Evolutionary conservation across 2,888 invertebrate genomes (phyloP).

Genomic region (Theretra japonica): DNA sequence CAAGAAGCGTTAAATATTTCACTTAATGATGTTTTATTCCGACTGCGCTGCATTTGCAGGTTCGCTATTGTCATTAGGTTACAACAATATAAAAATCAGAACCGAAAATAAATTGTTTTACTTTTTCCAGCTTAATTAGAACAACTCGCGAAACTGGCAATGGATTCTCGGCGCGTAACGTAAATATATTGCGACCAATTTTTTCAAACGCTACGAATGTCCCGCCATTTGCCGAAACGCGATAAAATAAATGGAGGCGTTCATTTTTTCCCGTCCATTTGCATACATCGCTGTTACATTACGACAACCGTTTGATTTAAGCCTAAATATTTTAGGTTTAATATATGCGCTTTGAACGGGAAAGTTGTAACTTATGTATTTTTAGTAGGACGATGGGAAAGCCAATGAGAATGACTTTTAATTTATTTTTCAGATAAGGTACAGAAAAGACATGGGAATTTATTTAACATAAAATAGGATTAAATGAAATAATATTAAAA

Average conservation of each 20-base stretch:
- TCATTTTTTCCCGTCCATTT: constrained; percentile 28
- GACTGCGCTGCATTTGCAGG: neutral
- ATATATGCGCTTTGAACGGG: neutral
- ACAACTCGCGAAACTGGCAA: neutral
- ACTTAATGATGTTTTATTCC: no score
- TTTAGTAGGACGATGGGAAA: no score
- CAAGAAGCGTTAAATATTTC: no score
- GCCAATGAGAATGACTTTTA: no score
- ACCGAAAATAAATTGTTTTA: neutral
- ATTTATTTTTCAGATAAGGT: no score
- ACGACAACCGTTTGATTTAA: neutral
- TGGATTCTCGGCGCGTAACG: neutral
- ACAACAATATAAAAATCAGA: neutral
- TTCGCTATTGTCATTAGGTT: no score
- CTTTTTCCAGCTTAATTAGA: neutral
- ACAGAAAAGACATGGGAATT: no score
- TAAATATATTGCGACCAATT: constrained; percentile 30
- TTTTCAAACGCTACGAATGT: constrained; percentile 30
- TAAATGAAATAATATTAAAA: no score
- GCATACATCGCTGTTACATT: constrained; percentile 21
- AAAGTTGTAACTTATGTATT: neutral
- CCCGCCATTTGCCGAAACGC: constrained; percentile 27
- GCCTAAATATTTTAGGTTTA: neutral
- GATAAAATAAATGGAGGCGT: constrained; percentile 28
- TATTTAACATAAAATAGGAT: no score